Evolutionary conservation across 1,140 invertebrate species (phyloP).

Genomic region (Hirudo medicinalis): DNA sequence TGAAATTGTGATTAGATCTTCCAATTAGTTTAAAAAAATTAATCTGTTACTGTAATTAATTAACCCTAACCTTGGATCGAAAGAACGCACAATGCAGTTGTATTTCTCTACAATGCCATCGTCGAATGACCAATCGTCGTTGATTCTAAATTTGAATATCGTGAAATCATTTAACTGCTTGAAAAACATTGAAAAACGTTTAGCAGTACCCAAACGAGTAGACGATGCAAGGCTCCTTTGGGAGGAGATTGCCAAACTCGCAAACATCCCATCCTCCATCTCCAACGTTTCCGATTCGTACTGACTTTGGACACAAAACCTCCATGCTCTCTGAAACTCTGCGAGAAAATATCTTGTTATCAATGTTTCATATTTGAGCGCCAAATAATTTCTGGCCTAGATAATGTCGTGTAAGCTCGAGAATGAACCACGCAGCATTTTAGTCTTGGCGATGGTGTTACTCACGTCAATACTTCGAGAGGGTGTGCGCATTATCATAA

Average conservation of each 20-base stretch:
- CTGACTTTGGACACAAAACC: not conserved
- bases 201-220: conserved; percentile 20
- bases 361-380: no score
- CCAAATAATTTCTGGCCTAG: no score
- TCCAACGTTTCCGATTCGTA: conserved; percentile 9
- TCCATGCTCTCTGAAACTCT: conserved; percentile 10
- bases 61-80: conserved; percentile 3
- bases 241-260: not conserved
- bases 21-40: no score
- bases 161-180: not conserved
- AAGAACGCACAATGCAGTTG: not conserved
- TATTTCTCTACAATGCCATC: not conserved
- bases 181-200: not conserved
- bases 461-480: no score
- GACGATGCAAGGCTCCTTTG: conserved; percentile 14
- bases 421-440: no score
- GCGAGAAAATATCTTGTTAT: not conserved
- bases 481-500: no score
- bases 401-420: no score
- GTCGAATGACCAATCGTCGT: conserved; percentile 6
- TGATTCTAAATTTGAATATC: not conserved
- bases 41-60: not conserved
- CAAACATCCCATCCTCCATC: conserved; percentile 23
- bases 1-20: no score
- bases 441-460: no score